Evolutionary conservation across 2,888 invertebrate species (phyloP).

Genomic region (Ernsta delagoae): DNA sequence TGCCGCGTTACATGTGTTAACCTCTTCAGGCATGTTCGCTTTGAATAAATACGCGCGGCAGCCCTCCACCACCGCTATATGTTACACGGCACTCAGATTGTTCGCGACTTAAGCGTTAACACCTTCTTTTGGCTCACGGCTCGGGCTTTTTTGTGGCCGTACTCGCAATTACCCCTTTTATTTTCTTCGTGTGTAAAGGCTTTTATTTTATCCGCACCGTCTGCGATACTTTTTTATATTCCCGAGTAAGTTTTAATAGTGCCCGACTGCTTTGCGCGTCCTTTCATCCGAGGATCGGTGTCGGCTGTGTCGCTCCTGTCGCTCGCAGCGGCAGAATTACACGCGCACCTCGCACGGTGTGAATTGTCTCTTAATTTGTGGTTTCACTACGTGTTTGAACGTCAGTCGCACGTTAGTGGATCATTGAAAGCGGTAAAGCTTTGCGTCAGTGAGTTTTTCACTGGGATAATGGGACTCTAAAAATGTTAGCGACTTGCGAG

Average conservation of each 20-base stretch:
- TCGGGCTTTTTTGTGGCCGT: slow-evolving; percentile 66
- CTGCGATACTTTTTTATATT: slow-evolving; percentile 60
- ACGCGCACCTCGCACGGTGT: slow-evolving; percentile 54
- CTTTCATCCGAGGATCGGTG: slow-evolving; percentile 56
- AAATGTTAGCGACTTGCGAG: slow-evolving; percentile 61
- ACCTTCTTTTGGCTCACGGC: slow-evolving; percentile 72
- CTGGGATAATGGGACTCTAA: slow-evolving; percentile 55
- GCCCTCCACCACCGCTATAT: slow-evolving; percentile 42
- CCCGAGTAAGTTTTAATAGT: slow-evolving; percentile 67
- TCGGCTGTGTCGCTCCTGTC: slow-evolving; percentile 49
- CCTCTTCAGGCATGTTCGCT: slow-evolving; percentile 39
- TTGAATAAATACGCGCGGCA: slow-evolving; percentile 51
- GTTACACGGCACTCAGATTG: slow-evolving; percentile 57
- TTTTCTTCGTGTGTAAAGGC: slow-evolving; percentile 62
- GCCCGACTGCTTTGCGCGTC: slow-evolving; percentile 56
- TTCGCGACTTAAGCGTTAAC: slow-evolving; percentile 62
- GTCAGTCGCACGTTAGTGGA: slow-evolving; percentile 54
- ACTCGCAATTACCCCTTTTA: slow-evolving; percentile 75
- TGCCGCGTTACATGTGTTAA: slow-evolving; percentile 37
- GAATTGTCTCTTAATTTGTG: slow-evolving; percentile 68
- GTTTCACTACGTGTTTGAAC: slow-evolving; percentile 54
- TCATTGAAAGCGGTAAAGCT: slow-evolving; percentile 69
- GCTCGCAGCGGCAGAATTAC: slow-evolving; percentile 55
- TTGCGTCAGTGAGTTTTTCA: slow-evolving; percentile 55
- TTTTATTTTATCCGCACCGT: slow-evolving; percentile 71